Evolutionary conservation across 2,797 vertebrate genomes (phyloP).

Genomic region (Siniperca undulata): DNA sequence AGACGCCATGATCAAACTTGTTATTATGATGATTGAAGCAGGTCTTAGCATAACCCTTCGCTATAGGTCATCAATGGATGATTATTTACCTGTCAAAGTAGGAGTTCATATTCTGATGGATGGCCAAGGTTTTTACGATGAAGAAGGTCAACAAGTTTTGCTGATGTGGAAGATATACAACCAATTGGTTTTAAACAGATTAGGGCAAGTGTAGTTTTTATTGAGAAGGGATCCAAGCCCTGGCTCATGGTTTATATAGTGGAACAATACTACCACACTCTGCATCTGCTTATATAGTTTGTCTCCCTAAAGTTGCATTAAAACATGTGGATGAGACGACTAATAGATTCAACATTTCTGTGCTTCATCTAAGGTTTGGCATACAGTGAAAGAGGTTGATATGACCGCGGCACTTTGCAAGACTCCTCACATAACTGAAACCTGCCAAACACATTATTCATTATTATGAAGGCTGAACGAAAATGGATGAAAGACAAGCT

Average conservation of each 20-base stretch:
- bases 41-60: constrained; percentile 39
- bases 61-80: constrained; percentile 7
- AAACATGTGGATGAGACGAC: constrained; percentile 15
- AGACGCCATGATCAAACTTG: constrained; percentile 17
- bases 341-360: constrained; percentile 42
- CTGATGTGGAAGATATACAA: constrained; percentile 27
- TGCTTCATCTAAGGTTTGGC: constrained; percentile 23
- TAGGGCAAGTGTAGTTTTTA: neutral
- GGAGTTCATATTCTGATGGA: constrained; percentile 30
- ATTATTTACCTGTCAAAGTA: constrained; percentile 33
- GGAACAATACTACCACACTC: constrained; percentile 7
- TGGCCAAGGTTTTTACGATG: constrained; percentile 15
- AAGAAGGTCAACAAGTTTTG: constrained; percentile 28
- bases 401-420: neutral
- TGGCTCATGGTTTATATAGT: constrained; percentile 8
- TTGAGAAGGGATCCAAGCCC: neutral
- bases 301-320: constrained; percentile 16
- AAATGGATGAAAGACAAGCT: no score
- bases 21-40: constrained; percentile 52
- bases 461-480: neutral
- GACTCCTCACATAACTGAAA: constrained; percentile 18
- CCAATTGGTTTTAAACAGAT: constrained; percentile 13
- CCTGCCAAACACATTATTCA: constrained; percentile 16
- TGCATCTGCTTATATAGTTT: constrained; percentile 38
- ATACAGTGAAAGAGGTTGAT: constrained; percentile 9